These are phyloP conservation scores for Coelopa pilipes DNA, from an alignment of 2,888 invertebrate genomes.

Conservation along the genomic window DNA sequence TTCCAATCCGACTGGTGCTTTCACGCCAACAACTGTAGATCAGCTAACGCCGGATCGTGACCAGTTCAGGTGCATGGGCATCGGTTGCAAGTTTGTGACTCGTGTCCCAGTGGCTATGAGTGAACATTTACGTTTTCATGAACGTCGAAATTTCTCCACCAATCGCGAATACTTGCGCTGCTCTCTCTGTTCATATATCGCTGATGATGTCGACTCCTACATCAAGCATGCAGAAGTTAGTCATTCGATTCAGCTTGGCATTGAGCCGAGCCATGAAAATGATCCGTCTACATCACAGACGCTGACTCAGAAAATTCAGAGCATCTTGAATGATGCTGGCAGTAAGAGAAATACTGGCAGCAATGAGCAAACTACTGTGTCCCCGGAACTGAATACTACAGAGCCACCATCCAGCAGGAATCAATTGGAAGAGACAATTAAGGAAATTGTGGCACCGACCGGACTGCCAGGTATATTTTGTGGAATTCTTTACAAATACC, in stretches of 20 bases:
- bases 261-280: background rate
- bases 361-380: background rate
- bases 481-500: background rate
- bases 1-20: conserved; percentile 8
- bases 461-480: conserved; percentile 46
- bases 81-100: conserved; percentile 53
- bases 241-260: conserved; percentile 42
- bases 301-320: conserved; percentile 51
- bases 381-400: background rate
- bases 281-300: conserved; percentile 30
- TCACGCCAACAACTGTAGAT: background rate
- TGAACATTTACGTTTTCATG: conserved; percentile 58
- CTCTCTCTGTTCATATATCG: conserved; percentile 51
- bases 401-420: conserved; percentile 36
- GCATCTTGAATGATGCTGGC: conserved; percentile 44
- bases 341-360: background rate
- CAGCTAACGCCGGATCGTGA: conserved; percentile 3
- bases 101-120: conserved; percentile 53
- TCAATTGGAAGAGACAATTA: conserved; percentile 49
- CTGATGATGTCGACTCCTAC: conserved; percentile 51
- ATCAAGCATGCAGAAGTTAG: conserved; percentile 51
- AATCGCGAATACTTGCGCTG: conserved; percentile 54
- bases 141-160: conserved; percentile 48
- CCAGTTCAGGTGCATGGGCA: conserved; percentile 56
- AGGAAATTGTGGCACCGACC: conserved; percentile 48